phyloP scores from a whole-genome alignment of 2,113 vertebrate species.

The Lutjanus erythropterus region DNA sequence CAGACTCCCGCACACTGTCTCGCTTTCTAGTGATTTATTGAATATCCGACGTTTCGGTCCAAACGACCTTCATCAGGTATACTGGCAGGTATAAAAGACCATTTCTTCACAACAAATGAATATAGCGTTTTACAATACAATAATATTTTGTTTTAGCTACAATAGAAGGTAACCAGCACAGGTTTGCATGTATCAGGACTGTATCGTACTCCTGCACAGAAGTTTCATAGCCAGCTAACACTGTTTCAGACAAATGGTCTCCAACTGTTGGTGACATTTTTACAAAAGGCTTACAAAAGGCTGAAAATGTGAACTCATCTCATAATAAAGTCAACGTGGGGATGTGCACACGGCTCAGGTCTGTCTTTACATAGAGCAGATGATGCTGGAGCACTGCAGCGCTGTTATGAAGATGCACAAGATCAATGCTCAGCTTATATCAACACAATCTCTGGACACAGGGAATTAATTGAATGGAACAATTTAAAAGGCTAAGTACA shows the following conservation, averaged over 20 bases:
- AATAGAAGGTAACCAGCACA: neutral
- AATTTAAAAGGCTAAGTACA: neutral
- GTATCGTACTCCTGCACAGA: neutral
- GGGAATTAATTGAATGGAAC: neutral
- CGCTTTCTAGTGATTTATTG: too few species aligned
- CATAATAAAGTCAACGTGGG: neutral
- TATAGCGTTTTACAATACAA: neutral
- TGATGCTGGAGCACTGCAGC: neutral
- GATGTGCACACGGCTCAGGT: neutral
- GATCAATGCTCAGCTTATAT: neutral
- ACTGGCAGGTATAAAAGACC: too few species aligned
- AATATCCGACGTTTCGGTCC: too few species aligned
- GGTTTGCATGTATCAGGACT: neutral
- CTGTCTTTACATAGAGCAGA: neutral
- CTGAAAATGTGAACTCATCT: slow-evolving; percentile 10
- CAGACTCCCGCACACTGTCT: too few species aligned
- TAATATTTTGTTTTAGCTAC: neutral
- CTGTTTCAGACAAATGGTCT: neutral
- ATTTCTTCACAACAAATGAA: neutral
- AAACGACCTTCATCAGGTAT: too few species aligned
- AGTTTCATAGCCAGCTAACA: neutral
- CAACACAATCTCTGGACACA: neutral
- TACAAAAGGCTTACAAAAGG: neutral
- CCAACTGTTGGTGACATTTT: neutral
- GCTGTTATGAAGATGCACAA: neutral